A percentile compares a stretch with the other conserved stretches of the same genome.
Evolutionary conservation across 1,140 invertebrate species (phyloP).

Genomic region (Neodiprion pinetum): DNA sequence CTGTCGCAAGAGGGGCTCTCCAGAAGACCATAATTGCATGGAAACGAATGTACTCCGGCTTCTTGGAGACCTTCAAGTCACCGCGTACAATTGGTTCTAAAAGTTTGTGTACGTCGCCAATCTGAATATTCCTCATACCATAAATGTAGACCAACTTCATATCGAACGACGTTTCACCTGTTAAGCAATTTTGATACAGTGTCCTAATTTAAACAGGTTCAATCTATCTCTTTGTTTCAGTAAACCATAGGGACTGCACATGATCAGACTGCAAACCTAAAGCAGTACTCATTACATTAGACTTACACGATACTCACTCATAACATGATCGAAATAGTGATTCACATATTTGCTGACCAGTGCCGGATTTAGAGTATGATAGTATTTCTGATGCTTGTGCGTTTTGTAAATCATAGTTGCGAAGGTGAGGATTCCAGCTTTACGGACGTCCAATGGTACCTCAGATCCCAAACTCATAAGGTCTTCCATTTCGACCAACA

Average conservation of each 20-base stretch:
- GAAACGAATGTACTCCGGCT: constrained; percentile 43
- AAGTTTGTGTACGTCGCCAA: constrained; percentile 34
- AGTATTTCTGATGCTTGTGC: constrained; percentile 33
- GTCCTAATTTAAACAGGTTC: too few species aligned
- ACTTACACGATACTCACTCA: constrained; percentile 31
- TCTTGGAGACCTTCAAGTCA: constrained; percentile 29
- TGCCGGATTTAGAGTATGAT: not conserved
- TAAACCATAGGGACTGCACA: too few species aligned
- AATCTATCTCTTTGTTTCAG: too few species aligned
- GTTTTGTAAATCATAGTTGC: constrained; percentile 51
- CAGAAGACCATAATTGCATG: constrained; percentile 47
- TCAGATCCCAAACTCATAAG: constrained; percentile 37
- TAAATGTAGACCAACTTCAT: constrained; percentile 46
- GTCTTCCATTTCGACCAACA: constrained; percentile 50
- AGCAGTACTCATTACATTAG: not conserved
- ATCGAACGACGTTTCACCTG: constrained; percentile 38
- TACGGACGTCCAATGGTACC: constrained; percentile 36
- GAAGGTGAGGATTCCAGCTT: constrained; percentile 51
- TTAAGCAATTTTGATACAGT: constrained; percentile 7
- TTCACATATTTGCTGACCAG: constrained; percentile 34
- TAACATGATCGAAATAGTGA: constrained; percentile 39
- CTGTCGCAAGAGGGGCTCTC: constrained; percentile 32
- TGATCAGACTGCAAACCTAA: too few species aligned
- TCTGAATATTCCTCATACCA: constrained; percentile 44
- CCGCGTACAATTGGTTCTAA: constrained; percentile 42